These are phyloP conservation scores for Philereme transversata DNA, from an alignment of 2,888 invertebrate species.

Conservation along the genomic window DNA sequence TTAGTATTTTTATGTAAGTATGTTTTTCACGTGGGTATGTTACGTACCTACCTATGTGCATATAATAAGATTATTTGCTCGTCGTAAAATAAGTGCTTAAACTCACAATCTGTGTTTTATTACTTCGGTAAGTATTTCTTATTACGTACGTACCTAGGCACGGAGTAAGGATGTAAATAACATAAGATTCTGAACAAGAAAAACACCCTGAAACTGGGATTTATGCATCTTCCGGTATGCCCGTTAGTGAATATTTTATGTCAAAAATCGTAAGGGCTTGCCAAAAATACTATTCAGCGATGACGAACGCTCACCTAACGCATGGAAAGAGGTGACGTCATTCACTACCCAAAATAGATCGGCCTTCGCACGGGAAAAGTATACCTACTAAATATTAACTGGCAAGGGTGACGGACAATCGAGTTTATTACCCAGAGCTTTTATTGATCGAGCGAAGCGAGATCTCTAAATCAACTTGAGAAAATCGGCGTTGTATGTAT, in stretches of 20 bases:
- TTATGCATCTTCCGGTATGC: conserved; percentile 9
- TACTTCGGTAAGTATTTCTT: too few species aligned
- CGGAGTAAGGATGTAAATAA: background rate
- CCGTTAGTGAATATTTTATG: conserved; percentile 7
- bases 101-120: too few species aligned
- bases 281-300: conserved; percentile 26
- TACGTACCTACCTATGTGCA: too few species aligned
- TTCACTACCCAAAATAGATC: conserved; percentile 60
- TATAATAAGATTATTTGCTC: too few species aligned
- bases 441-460: conserved; percentile 54
- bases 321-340: conserved; percentile 70
- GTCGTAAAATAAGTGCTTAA: too few species aligned
- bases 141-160: too few species aligned
- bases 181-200: background rate
- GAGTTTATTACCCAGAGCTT: conserved; percentile 56
- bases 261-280: conserved; percentile 25
- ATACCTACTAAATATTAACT: too few species aligned
- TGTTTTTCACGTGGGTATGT: too few species aligned
- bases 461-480: too few species aligned
- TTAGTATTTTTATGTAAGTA: too few species aligned
- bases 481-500: too few species aligned
- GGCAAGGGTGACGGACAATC: conserved; percentile 60
- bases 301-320: conserved; percentile 46
- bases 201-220: conserved; percentile 12
- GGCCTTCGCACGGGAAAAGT: conserved; percentile 58